A percentile compares a stretch with the other conserved stretches of the same genome.
Conservation (phyloP, 2,888 invertebrate genomes). For the Sphaerophoria rueppellii region DNA sequence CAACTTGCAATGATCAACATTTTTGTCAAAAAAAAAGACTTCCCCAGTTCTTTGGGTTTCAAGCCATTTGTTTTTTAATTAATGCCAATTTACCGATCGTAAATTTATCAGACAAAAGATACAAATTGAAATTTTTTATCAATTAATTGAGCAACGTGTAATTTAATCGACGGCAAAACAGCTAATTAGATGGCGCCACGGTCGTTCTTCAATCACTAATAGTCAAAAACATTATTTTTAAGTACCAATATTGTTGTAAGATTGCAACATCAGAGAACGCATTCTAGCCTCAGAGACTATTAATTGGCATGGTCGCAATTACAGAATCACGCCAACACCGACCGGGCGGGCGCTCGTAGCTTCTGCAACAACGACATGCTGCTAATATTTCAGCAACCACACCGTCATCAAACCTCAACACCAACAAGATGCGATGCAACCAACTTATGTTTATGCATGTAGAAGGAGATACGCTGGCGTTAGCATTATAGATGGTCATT, state of each 20-base stretch:
- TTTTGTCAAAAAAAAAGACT: too few species aligned
- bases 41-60: too few species aligned
- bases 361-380: not conserved
- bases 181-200: constrained; percentile 69
- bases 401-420: not conserved
- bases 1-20: too few species aligned
- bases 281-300: constrained; percentile 27
- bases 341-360: constrained; percentile 35
- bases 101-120: constrained; percentile 1
- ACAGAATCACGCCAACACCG: constrained; percentile 66
- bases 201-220: constrained; percentile 51
- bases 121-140: constrained; percentile 34
- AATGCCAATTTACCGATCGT: too few species aligned
- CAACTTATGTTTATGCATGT: constrained; percentile 3
- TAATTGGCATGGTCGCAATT: constrained; percentile 68
- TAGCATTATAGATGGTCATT: constrained; percentile 64
- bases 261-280: constrained; percentile 51
- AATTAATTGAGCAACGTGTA: constrained; percentile 53
- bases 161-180: constrained; percentile 23
- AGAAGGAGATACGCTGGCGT: constrained; percentile 36
- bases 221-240: constrained; percentile 40
- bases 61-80: too few species aligned
- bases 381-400: constrained; percentile 13
- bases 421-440: not conserved
- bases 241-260: constrained; percentile 37